Conservation (phyloP, 1,140 invertebrate genomes). For the Carposina sasakii region DNA sequence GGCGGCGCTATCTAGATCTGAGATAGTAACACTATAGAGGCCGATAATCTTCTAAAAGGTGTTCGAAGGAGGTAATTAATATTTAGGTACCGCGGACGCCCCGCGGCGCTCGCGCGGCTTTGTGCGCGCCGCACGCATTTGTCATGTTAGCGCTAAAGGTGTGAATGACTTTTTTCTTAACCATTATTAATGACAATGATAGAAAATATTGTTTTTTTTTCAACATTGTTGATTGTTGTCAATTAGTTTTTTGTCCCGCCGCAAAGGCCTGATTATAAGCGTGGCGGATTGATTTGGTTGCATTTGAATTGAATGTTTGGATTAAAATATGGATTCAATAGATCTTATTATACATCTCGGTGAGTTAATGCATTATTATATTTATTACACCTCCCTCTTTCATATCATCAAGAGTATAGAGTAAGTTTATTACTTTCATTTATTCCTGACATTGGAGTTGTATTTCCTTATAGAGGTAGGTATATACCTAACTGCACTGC, state of each 20-base stretch:
- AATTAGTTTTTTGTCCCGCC: conserved; percentile 65
- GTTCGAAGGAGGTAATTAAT: conserved; percentile 67
- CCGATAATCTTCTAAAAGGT: conserved; percentile 69
- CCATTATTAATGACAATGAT: conserved; percentile 70
- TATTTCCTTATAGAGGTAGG: too few species aligned
- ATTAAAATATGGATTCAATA: conserved; percentile 64
- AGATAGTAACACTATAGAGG: conserved; percentile 57
- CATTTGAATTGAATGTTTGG: conserved; percentile 65
- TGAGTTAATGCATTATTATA: too few species aligned
- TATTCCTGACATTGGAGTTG: too few species aligned
- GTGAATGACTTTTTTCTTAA: conserved; percentile 69
- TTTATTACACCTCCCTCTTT: too few species aligned
- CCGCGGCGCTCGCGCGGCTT: conserved; percentile 54
- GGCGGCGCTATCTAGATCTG: conserved; percentile 47
- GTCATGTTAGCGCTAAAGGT: conserved; percentile 70
- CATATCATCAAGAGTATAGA: too few species aligned
- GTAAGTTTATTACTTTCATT: too few species aligned
- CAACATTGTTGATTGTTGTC: conserved; percentile 66
- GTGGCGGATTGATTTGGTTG: conserved; percentile 54
- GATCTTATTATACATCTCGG: too few species aligned
- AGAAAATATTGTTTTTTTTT: conserved; percentile 70
- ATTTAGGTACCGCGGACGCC: conserved; percentile 53
- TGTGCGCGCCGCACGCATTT: conserved; percentile 57
- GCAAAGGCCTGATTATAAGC: conserved; percentile 49
- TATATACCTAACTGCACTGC: too few species aligned